Base-by-base conservation (phyloP, 2,888 invertebrate genomes). In the Temnothorax rugatulus region DNA sequence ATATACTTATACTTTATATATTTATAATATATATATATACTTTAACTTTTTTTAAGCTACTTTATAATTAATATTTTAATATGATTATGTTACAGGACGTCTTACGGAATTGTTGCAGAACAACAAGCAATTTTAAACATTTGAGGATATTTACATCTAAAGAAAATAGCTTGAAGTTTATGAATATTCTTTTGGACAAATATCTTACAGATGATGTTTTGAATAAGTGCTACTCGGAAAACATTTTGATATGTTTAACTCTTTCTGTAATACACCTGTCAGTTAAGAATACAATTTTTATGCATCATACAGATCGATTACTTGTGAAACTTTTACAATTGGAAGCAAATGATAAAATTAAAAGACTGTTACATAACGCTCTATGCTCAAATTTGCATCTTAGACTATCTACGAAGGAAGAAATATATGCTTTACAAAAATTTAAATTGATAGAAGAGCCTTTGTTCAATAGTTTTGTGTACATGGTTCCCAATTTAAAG, bases 361-460 rank as follows among this genome's bases (percentile, higher is more conserved):
- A 90, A 63, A 71, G 81, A 8, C 89, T 94, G 29, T 76, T 93
- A 13, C 57, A 88, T 18, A 59, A 82, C 4, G 83, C 89, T 21
- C 74, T 92, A 5, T 87, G 84, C 13, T 85, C 89, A 21, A 44
- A 86, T 68, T 75, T 93, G 1, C 83, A 86, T 18, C 81, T 93
- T 0, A 47, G 86, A 18, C 29, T 87, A 5, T 75, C 83, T 8
- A 84, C 90, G 0, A 68, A 93, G 57, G 93, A 93, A 83, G 84
- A 84, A 59, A 89, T 94, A 69, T 93, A 93, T 69, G 8, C 77
- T 3, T 84, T 77, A 5, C 91, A 91, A 52, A 91, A 87, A 29
- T 85, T 61, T 29, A 89, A 90, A 66, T 85, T 93, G 34, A 90
- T 94, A 63, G 93, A 94, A 74, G 85, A 90, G 75, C 93, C 94